Conservation (phyloP, 2,113 vertebrate genomes). For the Perca flavescens region DNA sequence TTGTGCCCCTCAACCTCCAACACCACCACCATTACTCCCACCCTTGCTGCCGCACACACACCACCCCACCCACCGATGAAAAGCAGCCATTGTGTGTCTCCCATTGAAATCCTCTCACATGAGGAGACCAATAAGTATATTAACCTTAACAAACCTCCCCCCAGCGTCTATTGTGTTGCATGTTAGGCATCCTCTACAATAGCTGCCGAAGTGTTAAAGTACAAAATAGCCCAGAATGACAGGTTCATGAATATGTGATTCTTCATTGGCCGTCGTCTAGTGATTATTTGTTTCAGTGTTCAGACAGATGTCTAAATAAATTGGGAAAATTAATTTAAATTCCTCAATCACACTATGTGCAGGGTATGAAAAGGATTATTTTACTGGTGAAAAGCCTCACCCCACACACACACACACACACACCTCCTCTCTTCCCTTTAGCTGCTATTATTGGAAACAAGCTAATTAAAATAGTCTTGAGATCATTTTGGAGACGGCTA, state of each 20-base stretch:
- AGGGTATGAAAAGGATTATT: constrained; percentile 24
- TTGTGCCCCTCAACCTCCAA: constrained; percentile 54
- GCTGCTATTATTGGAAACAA: constrained; percentile 29
- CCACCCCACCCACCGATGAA: constrained; percentile 39
- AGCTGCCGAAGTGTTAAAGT: constrained; percentile 29
- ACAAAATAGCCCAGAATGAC: constrained; percentile 18
- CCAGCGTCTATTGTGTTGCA: constrained; percentile 17
- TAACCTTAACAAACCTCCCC: constrained; percentile 50
- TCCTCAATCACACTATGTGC: constrained; percentile 18
- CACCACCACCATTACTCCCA: constrained; percentile 10
- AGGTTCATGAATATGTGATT: constrained; percentile 29
- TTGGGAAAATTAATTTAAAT: background rate
- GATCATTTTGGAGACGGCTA: constrained; percentile 24
- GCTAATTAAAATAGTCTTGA: constrained; percentile 46
- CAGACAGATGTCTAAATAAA: constrained; percentile 10
- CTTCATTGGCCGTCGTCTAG: background rate
- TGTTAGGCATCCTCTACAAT: constrained; percentile 6
- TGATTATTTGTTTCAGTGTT: background rate
- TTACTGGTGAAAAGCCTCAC: background rate
- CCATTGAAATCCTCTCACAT: constrained; percentile 62
- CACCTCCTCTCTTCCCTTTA: background rate
- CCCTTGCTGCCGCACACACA: constrained; percentile 30
- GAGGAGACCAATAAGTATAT: constrained; percentile 55
- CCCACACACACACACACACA: background rate
- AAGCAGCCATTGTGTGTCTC: constrained; percentile 60